phyloP scores from a whole-genome alignment of 1,140 invertebrate species.

The Zophobas atratus region DNA sequence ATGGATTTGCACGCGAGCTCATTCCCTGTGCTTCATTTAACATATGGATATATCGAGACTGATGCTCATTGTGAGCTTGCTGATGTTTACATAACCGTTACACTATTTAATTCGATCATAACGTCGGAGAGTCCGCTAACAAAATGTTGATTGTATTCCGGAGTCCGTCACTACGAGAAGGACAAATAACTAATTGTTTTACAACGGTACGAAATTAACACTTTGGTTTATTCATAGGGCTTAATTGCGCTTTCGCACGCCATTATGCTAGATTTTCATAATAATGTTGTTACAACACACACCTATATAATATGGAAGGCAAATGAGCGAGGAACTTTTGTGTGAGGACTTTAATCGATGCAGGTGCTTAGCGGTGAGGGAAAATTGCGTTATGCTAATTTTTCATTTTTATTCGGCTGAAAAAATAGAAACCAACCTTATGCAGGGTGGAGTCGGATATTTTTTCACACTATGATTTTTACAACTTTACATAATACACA shows the following conservation, averaged over 20 bases:
- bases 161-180: background rate
- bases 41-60: constrained; percentile 53
- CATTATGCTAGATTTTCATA: constrained; percentile 21
- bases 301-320: constrained; percentile 14
- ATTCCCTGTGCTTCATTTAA: constrained; percentile 61
- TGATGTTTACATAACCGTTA: too few relatives aligned
- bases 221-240: constrained; percentile 28
- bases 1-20: constrained; percentile 53
- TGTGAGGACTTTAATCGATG: constrained; percentile 5
- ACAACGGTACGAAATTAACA: constrained; percentile 24
- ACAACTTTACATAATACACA: too few relatives aligned
- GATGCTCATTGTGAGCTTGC: constrained; percentile 3
- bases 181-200: constrained; percentile 26
- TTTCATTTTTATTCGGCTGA: background rate
- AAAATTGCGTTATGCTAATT: background rate
- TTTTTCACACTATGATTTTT: too few relatives aligned
- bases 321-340: background rate
- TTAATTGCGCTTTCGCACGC: constrained; percentile 28
- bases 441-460: too few relatives aligned
- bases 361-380: background rate
- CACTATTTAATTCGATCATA: too few relatives aligned
- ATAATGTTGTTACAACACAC: constrained; percentile 26
- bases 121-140: too few relatives aligned
- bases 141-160: too few relatives aligned
- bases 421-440: too few relatives aligned